Conservation (phyloP, 2,113 vertebrate genomes). For the Pterophyllum scalare region DNA sequence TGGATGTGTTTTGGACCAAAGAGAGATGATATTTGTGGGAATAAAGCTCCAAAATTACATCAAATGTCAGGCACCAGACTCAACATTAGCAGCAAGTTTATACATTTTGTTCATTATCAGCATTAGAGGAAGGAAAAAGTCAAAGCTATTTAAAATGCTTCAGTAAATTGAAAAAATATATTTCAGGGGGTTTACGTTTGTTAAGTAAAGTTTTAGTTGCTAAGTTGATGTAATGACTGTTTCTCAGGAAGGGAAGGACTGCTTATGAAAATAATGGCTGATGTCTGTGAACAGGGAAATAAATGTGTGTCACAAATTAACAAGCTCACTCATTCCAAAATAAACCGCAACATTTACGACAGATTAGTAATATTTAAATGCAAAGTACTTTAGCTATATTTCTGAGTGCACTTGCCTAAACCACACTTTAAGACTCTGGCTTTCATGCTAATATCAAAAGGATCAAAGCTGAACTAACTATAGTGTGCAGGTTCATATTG, state of each 20-base stretch:
- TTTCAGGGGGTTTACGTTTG: not conserved
- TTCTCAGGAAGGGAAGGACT: not conserved
- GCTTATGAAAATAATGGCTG: not conserved
- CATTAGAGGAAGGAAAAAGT: not conserved
- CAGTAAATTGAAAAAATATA: not conserved
- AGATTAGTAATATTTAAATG: not conserved
- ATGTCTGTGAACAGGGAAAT: constrained; percentile 20
- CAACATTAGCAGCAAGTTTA: not conserved
- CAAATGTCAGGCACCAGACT: not conserved
- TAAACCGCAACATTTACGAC: too few relatives aligned
- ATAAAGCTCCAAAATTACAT: constrained; percentile 13
- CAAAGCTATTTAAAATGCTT: not conserved
- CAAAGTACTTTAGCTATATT: not conserved
- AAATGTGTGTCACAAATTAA: constrained; percentile 10
- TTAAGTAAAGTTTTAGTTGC: not conserved
- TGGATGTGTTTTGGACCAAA: constrained; percentile 12
- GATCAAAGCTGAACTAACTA: not conserved
- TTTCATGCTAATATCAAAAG: not conserved
- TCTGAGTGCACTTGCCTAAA: not conserved
- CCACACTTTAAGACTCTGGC: not conserved
- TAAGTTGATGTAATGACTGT: not conserved
- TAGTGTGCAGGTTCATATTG: not conserved
- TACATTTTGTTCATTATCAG: not conserved
- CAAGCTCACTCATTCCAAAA: not conserved
- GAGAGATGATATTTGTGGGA: not conserved